These are phyloP conservation scores for Scyliorhinus canicula DNA, from an alignment of 2,797 vertebrate genomes.

Conservation along the genomic window DNA sequence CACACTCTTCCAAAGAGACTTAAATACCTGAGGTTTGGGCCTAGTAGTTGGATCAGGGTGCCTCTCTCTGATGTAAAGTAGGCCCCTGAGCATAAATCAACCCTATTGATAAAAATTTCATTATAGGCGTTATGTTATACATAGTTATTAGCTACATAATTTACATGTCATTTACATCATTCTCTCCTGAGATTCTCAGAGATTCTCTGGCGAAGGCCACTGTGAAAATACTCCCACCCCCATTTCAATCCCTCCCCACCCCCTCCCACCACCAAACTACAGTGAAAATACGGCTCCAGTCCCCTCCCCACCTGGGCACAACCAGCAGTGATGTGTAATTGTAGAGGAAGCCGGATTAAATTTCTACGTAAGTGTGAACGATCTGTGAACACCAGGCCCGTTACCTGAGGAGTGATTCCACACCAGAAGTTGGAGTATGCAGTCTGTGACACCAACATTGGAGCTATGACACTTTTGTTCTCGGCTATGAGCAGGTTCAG, in stretches of 20 bases:
- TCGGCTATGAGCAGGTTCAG: conserved; percentile 73
- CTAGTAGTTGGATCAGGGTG: no score
- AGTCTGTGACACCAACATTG: conserved; percentile 89
- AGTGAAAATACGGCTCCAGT: not conserved
- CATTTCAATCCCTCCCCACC: no score
- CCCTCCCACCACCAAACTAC: not conserved
- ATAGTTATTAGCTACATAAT: no score
- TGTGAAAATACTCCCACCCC: no score
- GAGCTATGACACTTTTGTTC: conserved; percentile 80
- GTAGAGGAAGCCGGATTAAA: not conserved
- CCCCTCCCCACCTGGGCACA: not conserved
- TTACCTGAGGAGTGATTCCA: conserved; percentile 89
- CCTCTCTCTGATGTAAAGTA: no score
- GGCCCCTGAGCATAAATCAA: no score
- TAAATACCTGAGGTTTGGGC: no score
- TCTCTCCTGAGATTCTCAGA: no score
- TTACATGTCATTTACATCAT: no score
- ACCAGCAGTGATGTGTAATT: not conserved
- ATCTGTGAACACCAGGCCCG: not conserved
- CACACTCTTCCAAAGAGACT: no score
- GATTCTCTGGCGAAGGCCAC: not conserved
- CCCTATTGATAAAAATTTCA: no score
- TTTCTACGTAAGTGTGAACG: not conserved
- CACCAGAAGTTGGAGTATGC: conserved; percentile 98
- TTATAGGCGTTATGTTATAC: no score